Evolutionary conservation across 2,888 invertebrate genomes (phyloP), one percentile per base, ranked within the genome.

Genomic region (Chalcis sispes): DNA sequence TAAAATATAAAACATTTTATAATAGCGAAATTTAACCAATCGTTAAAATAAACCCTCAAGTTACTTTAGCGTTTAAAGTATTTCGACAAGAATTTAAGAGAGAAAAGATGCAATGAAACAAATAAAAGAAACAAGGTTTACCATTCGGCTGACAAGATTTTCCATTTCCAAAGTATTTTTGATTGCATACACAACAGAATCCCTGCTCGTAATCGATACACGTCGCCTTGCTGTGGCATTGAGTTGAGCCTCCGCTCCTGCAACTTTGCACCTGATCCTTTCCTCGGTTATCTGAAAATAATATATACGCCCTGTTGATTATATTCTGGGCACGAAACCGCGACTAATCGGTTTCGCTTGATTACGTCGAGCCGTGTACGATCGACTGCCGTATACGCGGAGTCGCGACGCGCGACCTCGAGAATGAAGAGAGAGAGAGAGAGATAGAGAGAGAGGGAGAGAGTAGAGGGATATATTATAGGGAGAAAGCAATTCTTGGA

Each of bases 101-200:
- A 42, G 15, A 42, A 50, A 50, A 2, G 10, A 50, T n/a, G 50
- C 50, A 50, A 50, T 2, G 1, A 59, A 23, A 40, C 18, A 42
- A 40, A 27, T n/a, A 46, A 52, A 29, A 40, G 15, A 40, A 50
- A 13, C 40, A 18, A 74, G n/a, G 59, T 80, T 84, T 85, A 91
- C 94, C 93, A 86, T 94, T 92, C 87, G 94, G 94, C 75, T 98
- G 92, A 86, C 99, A 99, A 66, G 93, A 93, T 86, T 93, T 93
- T 69, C 99, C 99, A 86, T 99, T 99, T 78, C 99, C 99, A 85
- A 95, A 97, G 89, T 90, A 96, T 5, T 95, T 95, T n/a, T 91
- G 89, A 46, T 92, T 91, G 87, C 99, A 99, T 79, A 92, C 90
- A 87, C 99, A 99, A 86, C 98, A 99, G 86, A 95, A 97, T 8